phyloP scores from a whole-genome alignment of 2,888 invertebrate species.

The Diarsia brunnea region DNA sequence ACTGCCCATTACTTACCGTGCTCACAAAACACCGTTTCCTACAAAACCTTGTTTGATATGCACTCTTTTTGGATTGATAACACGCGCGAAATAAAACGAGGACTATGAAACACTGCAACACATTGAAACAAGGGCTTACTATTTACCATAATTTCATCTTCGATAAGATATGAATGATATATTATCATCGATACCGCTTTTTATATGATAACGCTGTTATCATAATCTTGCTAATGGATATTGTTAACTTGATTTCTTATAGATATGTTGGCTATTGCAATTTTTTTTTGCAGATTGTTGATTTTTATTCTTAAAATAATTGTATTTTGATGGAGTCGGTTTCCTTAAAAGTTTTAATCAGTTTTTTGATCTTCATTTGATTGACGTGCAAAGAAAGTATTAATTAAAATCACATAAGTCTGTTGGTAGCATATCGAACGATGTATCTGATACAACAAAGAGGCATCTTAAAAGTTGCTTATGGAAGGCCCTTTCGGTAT shows the following conservation, averaged over 20 bases:
- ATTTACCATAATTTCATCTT: constrained; percentile 84
- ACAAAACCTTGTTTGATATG: constrained; percentile 75
- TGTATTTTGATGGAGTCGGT: constrained; percentile 30
- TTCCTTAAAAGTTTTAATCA: constrained; percentile 22
- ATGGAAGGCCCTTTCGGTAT: too few relatives aligned
- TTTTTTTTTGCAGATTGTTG: constrained; percentile 42
- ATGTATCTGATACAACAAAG: constrained; percentile 32
- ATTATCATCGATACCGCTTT: constrained; percentile 63
- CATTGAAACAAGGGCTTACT: constrained; percentile 64
- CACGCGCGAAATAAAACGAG: constrained; percentile 69
- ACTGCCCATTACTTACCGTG: constrained; percentile 52
- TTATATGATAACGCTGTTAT: constrained; percentile 63
- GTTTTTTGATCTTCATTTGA: constrained; percentile 30
- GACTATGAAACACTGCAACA: constrained; percentile 75
- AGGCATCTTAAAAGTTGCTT: too few relatives aligned
- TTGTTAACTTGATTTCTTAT: constrained; percentile 73
- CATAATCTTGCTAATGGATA: constrained; percentile 69
- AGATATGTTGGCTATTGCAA: constrained; percentile 57
- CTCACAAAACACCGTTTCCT: constrained; percentile 54
- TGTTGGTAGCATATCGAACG: constrained; percentile 20
- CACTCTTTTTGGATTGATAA: constrained; percentile 75
- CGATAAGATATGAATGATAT: constrained; percentile 76
- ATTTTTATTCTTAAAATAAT: constrained; percentile 21
- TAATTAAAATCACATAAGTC: constrained; percentile 26
- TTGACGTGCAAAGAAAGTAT: constrained; percentile 6